Conservation (phyloP, 2,797 vertebrate genomes). For the Sebastes goodei region DNA sequence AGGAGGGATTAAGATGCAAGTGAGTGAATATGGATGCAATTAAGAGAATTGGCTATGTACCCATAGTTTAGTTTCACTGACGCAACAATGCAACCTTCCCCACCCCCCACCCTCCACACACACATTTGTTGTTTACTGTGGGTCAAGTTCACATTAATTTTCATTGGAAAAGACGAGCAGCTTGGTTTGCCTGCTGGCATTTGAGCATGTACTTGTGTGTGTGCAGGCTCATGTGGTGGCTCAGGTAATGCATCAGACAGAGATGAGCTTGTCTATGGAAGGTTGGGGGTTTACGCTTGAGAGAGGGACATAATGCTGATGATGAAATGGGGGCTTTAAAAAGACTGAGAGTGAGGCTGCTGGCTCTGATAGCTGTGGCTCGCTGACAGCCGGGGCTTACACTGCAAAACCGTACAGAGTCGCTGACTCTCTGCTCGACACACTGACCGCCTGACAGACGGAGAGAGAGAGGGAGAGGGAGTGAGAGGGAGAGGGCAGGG, state of each 20-base stretch:
- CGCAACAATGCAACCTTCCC: neutral
- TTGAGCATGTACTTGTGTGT: neutral
- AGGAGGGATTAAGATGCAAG: too few species aligned
- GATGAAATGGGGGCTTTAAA: slow-evolving; percentile 30
- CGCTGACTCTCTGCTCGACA: slow-evolving; percentile 21
- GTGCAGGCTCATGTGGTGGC: neutral
- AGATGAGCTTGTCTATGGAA: neutral
- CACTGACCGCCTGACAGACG: slow-evolving; percentile 12
- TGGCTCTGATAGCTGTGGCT: slow-evolving; percentile 9
- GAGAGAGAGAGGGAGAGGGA: neutral
- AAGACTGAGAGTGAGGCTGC: slow-evolving; percentile 8
- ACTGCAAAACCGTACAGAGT: slow-evolving; percentile 19
- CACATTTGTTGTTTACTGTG: neutral
- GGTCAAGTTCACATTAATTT: neutral
- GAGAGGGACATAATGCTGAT: neutral
- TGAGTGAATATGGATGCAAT: neutral
- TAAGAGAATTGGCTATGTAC: fast-evolving
- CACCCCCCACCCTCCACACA: too few species aligned
- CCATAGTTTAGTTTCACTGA: slow-evolving; percentile 6
- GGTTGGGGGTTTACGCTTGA: neutral
- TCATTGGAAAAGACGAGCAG: neutral
- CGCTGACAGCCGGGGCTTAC: slow-evolving; percentile 31
- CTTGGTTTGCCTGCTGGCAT: neutral
- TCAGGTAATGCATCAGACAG: too few species aligned
- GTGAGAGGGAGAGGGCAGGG: neutral